Percentiles rank a stretch among this genome's conserved stretches.
Evolutionary conservation across 2,113 vertebrate species (phyloP).

Genomic region (Atherinomorus stipes): DNA sequence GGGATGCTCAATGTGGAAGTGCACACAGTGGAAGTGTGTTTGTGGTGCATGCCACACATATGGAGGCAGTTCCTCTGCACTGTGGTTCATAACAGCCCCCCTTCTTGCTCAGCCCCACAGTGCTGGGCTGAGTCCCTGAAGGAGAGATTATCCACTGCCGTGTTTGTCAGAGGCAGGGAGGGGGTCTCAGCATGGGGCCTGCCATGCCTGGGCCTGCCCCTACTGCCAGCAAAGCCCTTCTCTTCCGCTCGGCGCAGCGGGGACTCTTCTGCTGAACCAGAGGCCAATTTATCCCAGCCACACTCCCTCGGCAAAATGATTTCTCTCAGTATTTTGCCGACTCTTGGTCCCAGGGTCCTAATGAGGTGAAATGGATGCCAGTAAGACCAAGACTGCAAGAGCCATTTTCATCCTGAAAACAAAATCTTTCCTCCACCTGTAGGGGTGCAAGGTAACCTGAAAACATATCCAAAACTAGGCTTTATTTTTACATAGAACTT

Average conservation of each 20-base stretch:
- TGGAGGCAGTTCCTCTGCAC: constrained; percentile 65
- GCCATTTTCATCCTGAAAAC: constrained; percentile 57
- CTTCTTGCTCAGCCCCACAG: constrained; percentile 74
- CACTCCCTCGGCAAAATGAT: constrained; percentile 71
- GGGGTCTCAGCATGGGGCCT: constrained; percentile 77
- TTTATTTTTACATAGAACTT: constrained; percentile 1
- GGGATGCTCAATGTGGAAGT: constrained; percentile 14
- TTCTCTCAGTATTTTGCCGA: constrained; percentile 68
- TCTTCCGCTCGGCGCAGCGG: constrained; percentile 82
- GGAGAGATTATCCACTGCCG: constrained; percentile 81
- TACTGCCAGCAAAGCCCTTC: constrained; percentile 78
- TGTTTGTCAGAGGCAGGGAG: constrained; percentile 84
- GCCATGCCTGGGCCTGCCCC: constrained; percentile 83
- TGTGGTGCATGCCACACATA: constrained; percentile 35
- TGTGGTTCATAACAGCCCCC: constrained; percentile 67
- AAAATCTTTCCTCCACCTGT: constrained; percentile 39
- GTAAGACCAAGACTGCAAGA: constrained; percentile 67
- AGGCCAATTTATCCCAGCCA: constrained; percentile 78
- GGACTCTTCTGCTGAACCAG: constrained; percentile 76
- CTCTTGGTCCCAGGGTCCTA: constrained; percentile 79
- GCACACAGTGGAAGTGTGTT: constrained; percentile 41
- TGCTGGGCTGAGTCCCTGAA: constrained; percentile 78
- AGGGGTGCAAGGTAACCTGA: constrained; percentile 29
- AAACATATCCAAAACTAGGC: constrained; percentile 23
- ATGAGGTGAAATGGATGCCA: constrained; percentile 82